Evolutionary conservation across 2,888 invertebrate species (phyloP), one percentile per base, ranked within the genome.

Genomic region (Drosophila demipolita): DNA sequence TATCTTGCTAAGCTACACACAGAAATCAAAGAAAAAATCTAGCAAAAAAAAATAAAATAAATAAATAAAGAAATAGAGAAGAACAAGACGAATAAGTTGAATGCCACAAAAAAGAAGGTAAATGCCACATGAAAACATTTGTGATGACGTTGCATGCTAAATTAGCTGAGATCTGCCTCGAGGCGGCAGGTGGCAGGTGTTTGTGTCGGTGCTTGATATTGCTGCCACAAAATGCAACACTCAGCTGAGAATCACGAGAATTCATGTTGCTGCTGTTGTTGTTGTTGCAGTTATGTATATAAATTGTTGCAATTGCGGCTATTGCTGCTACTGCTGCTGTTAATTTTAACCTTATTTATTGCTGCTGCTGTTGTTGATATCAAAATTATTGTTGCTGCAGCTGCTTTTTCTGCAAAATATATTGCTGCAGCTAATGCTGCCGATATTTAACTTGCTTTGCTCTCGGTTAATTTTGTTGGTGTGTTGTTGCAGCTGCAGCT

Each of bases 1-100:
- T 72, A 81, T 79, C 80, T 73, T 40, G 58, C 9, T 70, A 77
- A 83, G n/a, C n/a, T 80, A 54, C 29, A 49, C 50, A 20, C 58
- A 78, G 66, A 78, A 77, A 70, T 75, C 62, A 73, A 66, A 29
- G 29, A 29, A 50, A 42, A 54, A 52, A 36, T 8, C 35, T 29
- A 32, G 4, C 42, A 63, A 59, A 54, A 63, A 32, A 17, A 26
- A 32, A 3, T 15, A 5, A 67, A 59, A 54, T 59, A 32, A 17
- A 26, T 26, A 3, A n/a, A 23, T 23, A 23, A 29, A 23, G 23
- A 1, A 20, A 1, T 36, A 12, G 29, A 15, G 9, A 32, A 33
- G 8, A 0, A n/a, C 6, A 48, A 23, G 36, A 49, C 29, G 11
- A 29, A 26, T 1, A 9, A 9, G 50, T n/a, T 29, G n/a, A 50